These are phyloP conservation scores for Rhagologus leucostigma DNA, from an alignment of 2,113 vertebrate genomes.

Conservation along the genomic window DNA sequence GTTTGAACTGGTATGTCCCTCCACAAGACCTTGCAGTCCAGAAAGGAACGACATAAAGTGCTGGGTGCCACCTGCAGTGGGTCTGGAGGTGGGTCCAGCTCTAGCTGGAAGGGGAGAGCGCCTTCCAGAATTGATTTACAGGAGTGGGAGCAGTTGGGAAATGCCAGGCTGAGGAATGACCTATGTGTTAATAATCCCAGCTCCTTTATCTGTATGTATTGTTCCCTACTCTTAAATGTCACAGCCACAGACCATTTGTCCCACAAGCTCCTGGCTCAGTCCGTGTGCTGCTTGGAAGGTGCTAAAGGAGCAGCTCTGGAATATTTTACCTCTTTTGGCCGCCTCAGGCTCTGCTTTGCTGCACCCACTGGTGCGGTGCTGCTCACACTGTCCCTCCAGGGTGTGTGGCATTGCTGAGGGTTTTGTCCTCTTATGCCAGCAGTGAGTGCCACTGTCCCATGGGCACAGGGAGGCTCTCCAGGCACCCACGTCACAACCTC, in stretches of 20 bases:
- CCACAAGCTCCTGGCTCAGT: not conserved
- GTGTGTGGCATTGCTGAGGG: not conserved
- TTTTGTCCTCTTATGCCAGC: not conserved
- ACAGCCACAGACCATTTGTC: not conserved
- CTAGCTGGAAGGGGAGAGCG: not conserved
- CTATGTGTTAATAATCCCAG: not conserved
- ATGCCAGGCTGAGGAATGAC: not conserved
- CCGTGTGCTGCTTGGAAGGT: not conserved
- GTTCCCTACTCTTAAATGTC: not conserved
- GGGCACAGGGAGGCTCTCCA: not conserved
- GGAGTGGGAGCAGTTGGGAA: not conserved
- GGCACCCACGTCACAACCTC: not conserved
- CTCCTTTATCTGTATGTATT: not conserved
- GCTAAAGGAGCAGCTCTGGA: not conserved
- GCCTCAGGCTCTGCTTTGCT: not conserved
- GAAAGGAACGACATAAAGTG: not conserved
- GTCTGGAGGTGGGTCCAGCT: not conserved
- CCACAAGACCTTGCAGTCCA: not conserved
- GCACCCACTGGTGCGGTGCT: not conserved
- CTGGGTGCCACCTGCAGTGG: not conserved
- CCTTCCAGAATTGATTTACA: not conserved
- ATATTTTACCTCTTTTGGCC: not conserved
- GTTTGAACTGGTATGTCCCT: not conserved
- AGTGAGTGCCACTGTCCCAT: not conserved
- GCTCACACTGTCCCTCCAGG: not conserved